Evolutionary conservation across 2,113 vertebrate species (phyloP).

Genomic region (Halichoeres trimaculatus): DNA sequence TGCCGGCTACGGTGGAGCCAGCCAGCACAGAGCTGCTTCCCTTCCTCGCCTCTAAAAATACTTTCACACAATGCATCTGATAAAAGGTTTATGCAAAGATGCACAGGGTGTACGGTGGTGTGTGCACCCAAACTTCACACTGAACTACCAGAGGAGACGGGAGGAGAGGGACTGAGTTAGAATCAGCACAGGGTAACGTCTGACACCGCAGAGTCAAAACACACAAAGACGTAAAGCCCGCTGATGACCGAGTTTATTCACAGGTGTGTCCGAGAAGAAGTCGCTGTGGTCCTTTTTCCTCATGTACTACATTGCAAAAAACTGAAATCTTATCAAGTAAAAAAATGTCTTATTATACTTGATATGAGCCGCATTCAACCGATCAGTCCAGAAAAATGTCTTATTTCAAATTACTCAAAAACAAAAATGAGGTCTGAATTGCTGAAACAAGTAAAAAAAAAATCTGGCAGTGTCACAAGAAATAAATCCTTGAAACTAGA

Average conservation of each 20-base stretch:
- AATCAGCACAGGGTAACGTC: neutral
- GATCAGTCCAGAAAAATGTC: too few relatives aligned
- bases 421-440: too few relatives aligned
- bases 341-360: too few relatives aligned
- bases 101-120: slow-evolving; percentile 47
- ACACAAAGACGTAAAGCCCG: neutral
- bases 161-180: neutral
- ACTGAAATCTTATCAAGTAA: neutral
- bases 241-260: too few relatives aligned
- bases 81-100: slow-evolving; percentile 76
- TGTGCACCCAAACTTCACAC: slow-evolving; percentile 38
- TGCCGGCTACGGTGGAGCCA: slow-evolving; percentile 19
- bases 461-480: too few relatives aligned
- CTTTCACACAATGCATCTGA: slow-evolving; percentile 68
- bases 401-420: too few relatives aligned
- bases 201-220: neutral
- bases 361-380: too few relatives aligned
- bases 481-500: too few relatives aligned
- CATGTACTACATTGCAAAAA: too few relatives aligned
- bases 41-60: slow-evolving; percentile 72
- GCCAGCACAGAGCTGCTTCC: slow-evolving; percentile 38
- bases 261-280: too few relatives aligned
- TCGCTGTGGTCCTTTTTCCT: too few relatives aligned
- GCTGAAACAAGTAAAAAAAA: too few relatives aligned
- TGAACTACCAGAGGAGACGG: neutral